Evolutionary conservation across 92 coral and sea anemone species (phyloP).

Genomic region (Heteractis magnifica): DNA sequence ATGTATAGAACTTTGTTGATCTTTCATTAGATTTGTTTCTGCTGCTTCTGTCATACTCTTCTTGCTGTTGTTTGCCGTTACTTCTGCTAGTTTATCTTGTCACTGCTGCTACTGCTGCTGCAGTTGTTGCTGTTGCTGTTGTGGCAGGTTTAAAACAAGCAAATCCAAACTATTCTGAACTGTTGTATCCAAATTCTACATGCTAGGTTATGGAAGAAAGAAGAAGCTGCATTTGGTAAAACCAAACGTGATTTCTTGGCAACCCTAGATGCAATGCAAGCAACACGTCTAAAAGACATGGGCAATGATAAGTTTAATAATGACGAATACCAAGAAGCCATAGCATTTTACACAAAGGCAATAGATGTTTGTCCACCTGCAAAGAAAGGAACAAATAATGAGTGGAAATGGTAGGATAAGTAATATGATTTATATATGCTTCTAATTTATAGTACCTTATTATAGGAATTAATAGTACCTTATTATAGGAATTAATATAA

Average conservation of each 20-base stretch:
- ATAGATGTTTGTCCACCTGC: constrained; percentile 74
- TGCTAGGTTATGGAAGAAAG: constrained; percentile 69
- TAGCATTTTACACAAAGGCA: constrained; percentile 61
- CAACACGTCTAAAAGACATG: constrained; percentile 66
- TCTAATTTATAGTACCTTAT: neutral
- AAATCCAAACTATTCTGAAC: no score
- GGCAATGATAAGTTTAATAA: constrained; percentile 81
- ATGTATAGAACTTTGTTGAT: neutral
- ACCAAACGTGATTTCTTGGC: constrained; percentile 32
- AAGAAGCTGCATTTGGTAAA: constrained; percentile 59
- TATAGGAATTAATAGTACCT: neutral
- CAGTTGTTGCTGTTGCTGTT: neutral
- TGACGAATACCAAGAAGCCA: constrained; percentile 63
- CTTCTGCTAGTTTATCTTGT: neutral
- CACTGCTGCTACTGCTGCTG: neutral
- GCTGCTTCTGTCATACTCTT: neutral
- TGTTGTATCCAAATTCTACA: neutral
- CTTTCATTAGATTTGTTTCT: no score
- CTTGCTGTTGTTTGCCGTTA: neutral
- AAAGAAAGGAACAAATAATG: constrained; percentile 40
- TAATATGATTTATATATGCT: neutral
- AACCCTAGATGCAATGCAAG: constrained; percentile 50
- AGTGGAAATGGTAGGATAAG: constrained; percentile 50
- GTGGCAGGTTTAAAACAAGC: no score
- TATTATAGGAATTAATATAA: neutral